Percentiles rank a stretch among this genome's conserved stretches.
These are phyloP conservation scores for Turdus rufiventris DNA, from an alignment of 2,113 vertebrate genomes.

Conservation along the genomic window DNA sequence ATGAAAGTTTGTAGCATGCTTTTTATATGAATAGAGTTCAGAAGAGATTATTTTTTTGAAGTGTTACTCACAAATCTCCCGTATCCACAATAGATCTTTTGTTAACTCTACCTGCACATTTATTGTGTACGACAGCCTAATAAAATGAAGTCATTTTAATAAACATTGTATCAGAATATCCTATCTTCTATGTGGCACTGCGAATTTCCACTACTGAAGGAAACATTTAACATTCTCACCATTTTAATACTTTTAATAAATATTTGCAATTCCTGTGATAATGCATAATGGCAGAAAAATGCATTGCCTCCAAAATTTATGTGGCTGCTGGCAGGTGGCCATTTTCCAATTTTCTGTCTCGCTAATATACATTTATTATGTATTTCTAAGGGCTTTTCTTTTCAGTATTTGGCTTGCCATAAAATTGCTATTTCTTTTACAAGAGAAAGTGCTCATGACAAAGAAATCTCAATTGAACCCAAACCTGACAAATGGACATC, in stretches of 20 bases:
- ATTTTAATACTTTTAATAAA: conserved; percentile 84
- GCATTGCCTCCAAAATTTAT: conserved; percentile 76
- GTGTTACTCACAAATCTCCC: conserved; percentile 63
- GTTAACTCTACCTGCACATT: conserved; percentile 74
- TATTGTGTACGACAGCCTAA: conserved; percentile 77
- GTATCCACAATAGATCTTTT: conserved; percentile 70
- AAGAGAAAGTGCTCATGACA: neutral
- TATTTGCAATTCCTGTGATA: conserved; percentile 80
- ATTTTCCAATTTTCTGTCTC: conserved; percentile 80
- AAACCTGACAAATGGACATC: conserved; percentile 36
- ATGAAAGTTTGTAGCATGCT: conserved; percentile 52
- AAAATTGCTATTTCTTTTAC: conserved; percentile 52
- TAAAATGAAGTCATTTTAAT: conserved; percentile 82
- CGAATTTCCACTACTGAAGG: conserved; percentile 74
- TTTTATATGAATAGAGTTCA: conserved; percentile 54
- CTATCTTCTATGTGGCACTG: conserved; percentile 71
- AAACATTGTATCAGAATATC: conserved; percentile 78
- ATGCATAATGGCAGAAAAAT: conserved; percentile 73
- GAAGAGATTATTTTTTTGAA: conserved; percentile 54
- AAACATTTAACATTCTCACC: conserved; percentile 80
- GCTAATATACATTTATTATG: conserved; percentile 74
- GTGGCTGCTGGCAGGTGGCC: conserved; percentile 75
- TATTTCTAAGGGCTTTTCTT: conserved; percentile 62
- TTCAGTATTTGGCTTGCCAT: conserved; percentile 51
- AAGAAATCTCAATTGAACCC: conserved; percentile 34